Percentiles rank a stretch among this genome's conserved stretches.
These are phyloP conservation scores for Bombus consobrinus DNA, from an alignment of 1,140 invertebrate species.

Conservation along the genomic window DNA sequence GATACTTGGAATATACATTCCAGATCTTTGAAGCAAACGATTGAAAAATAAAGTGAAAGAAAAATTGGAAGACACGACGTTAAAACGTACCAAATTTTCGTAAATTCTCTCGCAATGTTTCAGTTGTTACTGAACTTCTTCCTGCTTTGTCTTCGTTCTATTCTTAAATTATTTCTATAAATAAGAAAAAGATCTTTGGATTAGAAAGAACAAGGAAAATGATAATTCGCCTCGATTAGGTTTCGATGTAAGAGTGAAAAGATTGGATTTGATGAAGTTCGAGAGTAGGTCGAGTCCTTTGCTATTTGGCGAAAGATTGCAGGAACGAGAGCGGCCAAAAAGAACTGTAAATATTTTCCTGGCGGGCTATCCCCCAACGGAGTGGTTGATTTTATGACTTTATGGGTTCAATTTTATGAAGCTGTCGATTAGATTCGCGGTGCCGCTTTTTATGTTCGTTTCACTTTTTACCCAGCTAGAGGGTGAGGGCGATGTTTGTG, in stretches of 20 bases:
- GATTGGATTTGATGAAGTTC: not conserved
- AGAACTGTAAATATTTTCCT: constrained; percentile 77
- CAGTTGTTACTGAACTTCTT: not conserved
- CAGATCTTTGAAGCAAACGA: not conserved
- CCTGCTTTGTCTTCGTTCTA: not conserved
- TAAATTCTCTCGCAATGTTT: not conserved
- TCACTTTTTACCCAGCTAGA: constrained; percentile 47
- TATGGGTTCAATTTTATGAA: constrained; percentile 81
- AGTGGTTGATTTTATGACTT: constrained; percentile 82
- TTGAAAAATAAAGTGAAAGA: not conserved
- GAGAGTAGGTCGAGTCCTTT: constrained; percentile 41
- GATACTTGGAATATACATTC: not conserved
- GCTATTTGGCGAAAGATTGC: constrained; percentile 51
- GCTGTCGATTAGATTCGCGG: constrained; percentile 81
- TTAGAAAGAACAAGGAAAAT: not conserved
- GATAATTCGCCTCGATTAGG: too few species aligned
- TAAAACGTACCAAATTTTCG: not conserved
- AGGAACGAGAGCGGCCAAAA: constrained; percentile 73
- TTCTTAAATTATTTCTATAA: not conserved
- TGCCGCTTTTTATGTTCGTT: constrained; percentile 66
- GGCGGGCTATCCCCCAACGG: constrained; percentile 60
- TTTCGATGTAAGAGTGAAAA: too few species aligned
- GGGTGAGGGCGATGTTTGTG: constrained; percentile 1
- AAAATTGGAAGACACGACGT: not conserved
- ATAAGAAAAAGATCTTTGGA: too few species aligned